A percentile compares a stretch with the other conserved stretches of the same genome.
phyloP scores from a whole-genome alignment of 2,888 invertebrate species.

The Drosophila mettleri region DNA sequence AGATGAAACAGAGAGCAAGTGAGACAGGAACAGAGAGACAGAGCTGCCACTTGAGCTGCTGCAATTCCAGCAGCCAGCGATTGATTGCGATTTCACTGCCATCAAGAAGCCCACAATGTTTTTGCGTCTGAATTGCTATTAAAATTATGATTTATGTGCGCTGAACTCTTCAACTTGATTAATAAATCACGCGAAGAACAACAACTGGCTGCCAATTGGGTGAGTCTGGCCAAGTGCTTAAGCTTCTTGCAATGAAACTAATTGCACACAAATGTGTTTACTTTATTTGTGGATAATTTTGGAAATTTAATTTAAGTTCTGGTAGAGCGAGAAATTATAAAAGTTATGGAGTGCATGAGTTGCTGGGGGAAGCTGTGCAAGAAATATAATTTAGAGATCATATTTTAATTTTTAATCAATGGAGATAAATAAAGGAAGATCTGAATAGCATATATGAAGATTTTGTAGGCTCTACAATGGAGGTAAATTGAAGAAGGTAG shows the following conservation, averaged over 20 bases:
- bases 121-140: constrained; percentile 23
- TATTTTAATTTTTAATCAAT: no score
- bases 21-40: not conserved
- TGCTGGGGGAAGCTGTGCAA: no score
- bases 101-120: constrained; percentile 36
- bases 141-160: constrained; percentile 48
- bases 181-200: constrained; percentile 58
- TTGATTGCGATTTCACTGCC: constrained; percentile 39
- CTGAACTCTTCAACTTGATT: constrained; percentile 33
- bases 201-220: constrained; percentile 65
- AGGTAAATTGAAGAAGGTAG: no score
- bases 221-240: constrained; percentile 11
- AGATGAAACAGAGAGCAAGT: constrained; percentile 20
- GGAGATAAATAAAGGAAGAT: no score
- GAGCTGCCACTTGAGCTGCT: constrained; percentile 14
- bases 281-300: not conserved
- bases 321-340: no score
- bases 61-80: constrained; percentile 41
- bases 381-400: no score
- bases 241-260: not conserved
- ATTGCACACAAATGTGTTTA: not conserved
- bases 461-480: no score
- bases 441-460: no score
- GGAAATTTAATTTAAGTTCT: not conserved
- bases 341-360: not conserved